Base-by-base conservation (phyloP, 1,140 invertebrate genomes). In the Drosophila rufa region DNA sequence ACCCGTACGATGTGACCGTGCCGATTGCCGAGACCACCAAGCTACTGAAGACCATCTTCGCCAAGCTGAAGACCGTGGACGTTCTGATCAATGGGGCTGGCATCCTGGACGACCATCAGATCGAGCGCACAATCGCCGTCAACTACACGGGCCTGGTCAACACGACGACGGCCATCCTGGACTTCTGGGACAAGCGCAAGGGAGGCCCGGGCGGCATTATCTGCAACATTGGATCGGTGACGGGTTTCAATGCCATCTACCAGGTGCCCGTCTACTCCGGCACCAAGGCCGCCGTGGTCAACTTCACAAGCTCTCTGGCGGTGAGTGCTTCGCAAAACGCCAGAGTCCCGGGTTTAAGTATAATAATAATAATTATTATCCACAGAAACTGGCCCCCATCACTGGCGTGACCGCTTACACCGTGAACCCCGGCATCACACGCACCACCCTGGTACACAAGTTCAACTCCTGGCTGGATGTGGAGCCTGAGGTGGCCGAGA, bases 201-300 rank as follows among this genome's bases (percentile, higher is more conserved):
- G 94, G 93, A n/a, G 95, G 95, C 0, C 93, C 93, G 14, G 95
- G 95, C 53, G 95, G 95, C 25, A 94, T 95, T 4, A 94, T 96
- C 40, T 94, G 95, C 14, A 96, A 96, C 69, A 90, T 95, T 30
- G 94, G 94, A 14, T 95, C 95, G 4, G 94, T 95, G 66, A 92
- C 94, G 59, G 95, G 95, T 38, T 93, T 95, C 53, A 91, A 89
- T 57, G 69, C 91, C 51, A 86, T 90, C 30, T 82, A 86, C 50
- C 80, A 85, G 66, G 68, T 90, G 53, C 94, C 94, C 1, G 83
- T 93, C 3, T 94, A 94, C 75, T 79, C 76, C 5, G 94, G 92
- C 19, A 93, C 93, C 8, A 94, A 94, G 75, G 92, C 93, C 57
- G 93, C 92, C 38, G 92, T 94, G 12, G 77, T 94, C 22, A 93